Evolutionary conservation across 1,140 invertebrate genomes (phyloP).

Genomic region (Atta cephalotes): DNA sequence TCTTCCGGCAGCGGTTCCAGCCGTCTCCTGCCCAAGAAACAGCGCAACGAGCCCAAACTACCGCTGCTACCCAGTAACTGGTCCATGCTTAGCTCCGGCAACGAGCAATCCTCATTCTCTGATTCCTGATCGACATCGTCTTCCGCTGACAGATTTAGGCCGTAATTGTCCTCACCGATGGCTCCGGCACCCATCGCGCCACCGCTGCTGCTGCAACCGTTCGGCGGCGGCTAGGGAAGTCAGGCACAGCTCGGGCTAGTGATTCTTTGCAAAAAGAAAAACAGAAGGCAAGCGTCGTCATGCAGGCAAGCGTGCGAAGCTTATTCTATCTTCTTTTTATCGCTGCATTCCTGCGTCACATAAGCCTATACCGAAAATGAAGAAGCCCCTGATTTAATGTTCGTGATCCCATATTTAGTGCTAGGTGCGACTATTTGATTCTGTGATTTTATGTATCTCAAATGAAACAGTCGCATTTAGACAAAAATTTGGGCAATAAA

Average conservation of each 20-base stretch:
- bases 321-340: slow-evolving; percentile 75
- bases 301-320: slow-evolving; percentile 85
- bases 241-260: slow-evolving; percentile 84
- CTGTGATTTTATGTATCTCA: not conserved
- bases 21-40: slow-evolving; percentile 81
- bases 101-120: slow-evolving; percentile 77
- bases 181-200: slow-evolving; percentile 40
- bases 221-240: slow-evolving; percentile 84
- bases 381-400: not conserved
- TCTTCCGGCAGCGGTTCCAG: slow-evolving; percentile 85
- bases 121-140: slow-evolving; percentile 78
- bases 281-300: slow-evolving; percentile 85
- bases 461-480: not conserved
- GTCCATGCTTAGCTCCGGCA: slow-evolving; percentile 84
- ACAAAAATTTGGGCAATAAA: not conserved
- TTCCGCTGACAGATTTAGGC: slow-evolving; percentile 77
- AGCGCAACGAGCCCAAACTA: slow-evolving; percentile 77
- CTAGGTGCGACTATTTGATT: not conserved
- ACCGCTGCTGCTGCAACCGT: slow-evolving; percentile 69
- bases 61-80: slow-evolving; percentile 80
- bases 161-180: slow-evolving; percentile 80
- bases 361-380: not conserved
- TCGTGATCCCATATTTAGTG: not conserved
- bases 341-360: slow-evolving; percentile 1
- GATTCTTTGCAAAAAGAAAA: slow-evolving; percentile 84